phyloP scores from a whole-genome alignment of 2,888 invertebrate genomes.

The Lasius fuliginosus region DNA sequence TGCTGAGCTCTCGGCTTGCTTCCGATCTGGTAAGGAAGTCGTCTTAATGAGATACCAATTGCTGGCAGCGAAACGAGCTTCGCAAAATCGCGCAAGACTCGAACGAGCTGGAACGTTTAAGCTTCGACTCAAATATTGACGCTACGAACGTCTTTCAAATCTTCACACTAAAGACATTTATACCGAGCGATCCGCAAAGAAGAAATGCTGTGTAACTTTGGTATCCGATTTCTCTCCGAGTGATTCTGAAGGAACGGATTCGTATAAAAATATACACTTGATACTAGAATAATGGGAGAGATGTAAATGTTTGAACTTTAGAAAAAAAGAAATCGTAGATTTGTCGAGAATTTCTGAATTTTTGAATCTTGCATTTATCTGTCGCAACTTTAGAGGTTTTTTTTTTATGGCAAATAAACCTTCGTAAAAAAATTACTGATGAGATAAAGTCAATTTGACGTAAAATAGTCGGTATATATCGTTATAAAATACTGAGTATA shows the following conservation, averaged over 20 bases:
- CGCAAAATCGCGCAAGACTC: slow-evolving; percentile 1
- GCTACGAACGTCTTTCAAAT: slow-evolving; percentile 24
- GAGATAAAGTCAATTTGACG: background rate
- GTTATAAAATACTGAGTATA: background rate
- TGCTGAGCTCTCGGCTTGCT: background rate
- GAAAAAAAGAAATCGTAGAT: background rate
- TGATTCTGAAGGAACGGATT: background rate
- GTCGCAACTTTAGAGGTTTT: background rate
- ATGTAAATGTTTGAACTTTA: background rate
- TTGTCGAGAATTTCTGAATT: background rate
- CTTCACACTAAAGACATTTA: background rate
- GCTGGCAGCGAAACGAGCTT: slow-evolving; percentile 21
- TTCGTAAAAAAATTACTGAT: background rate
- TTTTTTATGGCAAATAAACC: background rate
- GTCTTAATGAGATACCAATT: slow-evolving; percentile 38
- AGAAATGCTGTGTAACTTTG: background rate
- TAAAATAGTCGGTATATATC: background rate
- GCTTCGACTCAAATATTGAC: slow-evolving; percentile 53
- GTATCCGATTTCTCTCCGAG: slow-evolving; percentile 1
- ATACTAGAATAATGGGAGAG: background rate
- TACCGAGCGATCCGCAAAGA: background rate
- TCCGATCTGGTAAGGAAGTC: background rate
- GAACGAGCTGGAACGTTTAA: slow-evolving; percentile 22
- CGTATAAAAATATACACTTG: background rate
- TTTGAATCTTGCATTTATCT: background rate